A percentile compares a stretch with the other conserved stretches of the same genome.
These are phyloP conservation scores for Pitta sordida DNA, from an alignment of 2,113 vertebrate genomes.

Conservation along the genomic window DNA sequence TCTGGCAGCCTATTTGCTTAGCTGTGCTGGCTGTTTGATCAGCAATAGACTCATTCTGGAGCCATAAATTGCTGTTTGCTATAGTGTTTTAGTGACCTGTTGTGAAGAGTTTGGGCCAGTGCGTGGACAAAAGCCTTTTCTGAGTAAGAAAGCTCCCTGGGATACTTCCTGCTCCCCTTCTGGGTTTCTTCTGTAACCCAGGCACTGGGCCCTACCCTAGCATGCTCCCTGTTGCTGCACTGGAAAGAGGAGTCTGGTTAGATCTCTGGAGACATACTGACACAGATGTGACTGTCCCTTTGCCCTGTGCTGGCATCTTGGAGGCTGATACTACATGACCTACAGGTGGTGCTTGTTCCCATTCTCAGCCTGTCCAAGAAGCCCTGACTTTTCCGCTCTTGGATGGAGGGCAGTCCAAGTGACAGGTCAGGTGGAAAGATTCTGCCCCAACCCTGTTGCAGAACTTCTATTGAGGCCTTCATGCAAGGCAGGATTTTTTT, in stretches of 20 bases:
- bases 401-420: neutral
- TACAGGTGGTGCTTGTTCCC: neutral
- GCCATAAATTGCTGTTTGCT: slow-evolving; percentile 30
- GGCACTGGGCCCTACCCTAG: neutral
- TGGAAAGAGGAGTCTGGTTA: neutral
- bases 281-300: neutral
- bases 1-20: slow-evolving; percentile 43
- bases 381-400: neutral
- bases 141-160: neutral
- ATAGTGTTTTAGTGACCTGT: slow-evolving; percentile 20
- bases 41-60: slow-evolving; percentile 26
- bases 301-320: neutral
- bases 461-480: neutral
- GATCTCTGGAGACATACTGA: neutral
- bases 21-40: slow-evolving; percentile 49
- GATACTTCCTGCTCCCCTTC: neutral
- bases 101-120: slow-evolving; percentile 19
- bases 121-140: slow-evolving; percentile 30
- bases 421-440: neutral
- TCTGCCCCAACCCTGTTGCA: neutral
- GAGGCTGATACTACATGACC: neutral
- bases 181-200: neutral
- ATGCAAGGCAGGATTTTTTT: neutral
- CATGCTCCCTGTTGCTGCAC: neutral
- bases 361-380: neutral